Evolutionary conservation across 1,140 invertebrate genomes (phyloP).

Genomic region (Drosophila micromelanica): DNA sequence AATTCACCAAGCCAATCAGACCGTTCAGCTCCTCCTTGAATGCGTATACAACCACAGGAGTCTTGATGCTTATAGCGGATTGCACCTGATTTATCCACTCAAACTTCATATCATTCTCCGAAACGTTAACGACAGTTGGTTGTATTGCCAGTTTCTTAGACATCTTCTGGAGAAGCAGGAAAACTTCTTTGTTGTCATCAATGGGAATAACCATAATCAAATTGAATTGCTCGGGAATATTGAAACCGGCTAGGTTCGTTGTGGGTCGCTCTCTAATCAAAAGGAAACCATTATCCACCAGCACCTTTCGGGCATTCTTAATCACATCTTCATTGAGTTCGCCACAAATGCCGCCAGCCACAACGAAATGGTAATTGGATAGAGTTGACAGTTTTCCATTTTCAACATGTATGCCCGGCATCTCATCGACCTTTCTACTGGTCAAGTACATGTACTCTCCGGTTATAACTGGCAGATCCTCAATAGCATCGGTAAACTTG

Average conservation of each 20-base stretch:
- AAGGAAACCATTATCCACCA: conserved; percentile 85
- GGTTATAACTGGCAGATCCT: conserved; percentile 87
- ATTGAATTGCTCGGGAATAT: conserved; percentile 52
- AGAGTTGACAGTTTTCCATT: conserved; percentile 87
- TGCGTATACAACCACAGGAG: conserved; percentile 85
- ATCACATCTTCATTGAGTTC: conserved; percentile 34
- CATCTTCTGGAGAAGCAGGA: conserved; percentile 82
- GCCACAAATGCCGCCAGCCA: conserved; percentile 84
- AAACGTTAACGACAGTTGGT: conserved; percentile 71
- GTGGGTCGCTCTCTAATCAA: conserved; percentile 84
- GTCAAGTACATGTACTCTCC: conserved; percentile 84
- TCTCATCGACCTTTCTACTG: conserved; percentile 84
- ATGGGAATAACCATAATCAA: conserved; percentile 73
- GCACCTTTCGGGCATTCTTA: conserved; percentile 53
- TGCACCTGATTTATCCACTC: conserved; percentile 86
- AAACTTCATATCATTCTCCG: conserved; percentile 81
- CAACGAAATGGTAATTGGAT: conserved; percentile 86
- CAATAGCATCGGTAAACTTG: conserved; percentile 86
- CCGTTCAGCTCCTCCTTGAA: conserved; percentile 90
- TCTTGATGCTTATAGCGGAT: conserved; percentile 85
- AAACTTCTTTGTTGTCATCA: conserved; percentile 59
- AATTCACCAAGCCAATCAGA: conserved; percentile 93
- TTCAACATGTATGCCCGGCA: conserved; percentile 87
- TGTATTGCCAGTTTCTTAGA: conserved; percentile 52
- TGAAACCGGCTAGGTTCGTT: conserved; percentile 40